Percentiles rank a stretch among this genome's conserved stretches.
Conservation (phyloP, 2,113 vertebrate genomes). For the Dipodomys spectabilis region DNA sequence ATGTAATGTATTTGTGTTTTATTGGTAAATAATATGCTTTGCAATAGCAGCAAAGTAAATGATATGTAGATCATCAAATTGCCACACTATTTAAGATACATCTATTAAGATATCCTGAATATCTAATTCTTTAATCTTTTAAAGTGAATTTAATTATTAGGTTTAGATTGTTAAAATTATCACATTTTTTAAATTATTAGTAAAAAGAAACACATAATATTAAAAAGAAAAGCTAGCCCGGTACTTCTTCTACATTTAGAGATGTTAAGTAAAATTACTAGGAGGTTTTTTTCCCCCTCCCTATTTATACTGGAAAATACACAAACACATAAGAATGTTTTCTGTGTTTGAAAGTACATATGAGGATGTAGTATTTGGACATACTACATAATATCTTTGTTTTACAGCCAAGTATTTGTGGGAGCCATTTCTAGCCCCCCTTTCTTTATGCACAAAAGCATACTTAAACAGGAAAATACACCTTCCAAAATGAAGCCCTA, state of each 20-base stretch:
- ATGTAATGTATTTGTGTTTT: background rate
- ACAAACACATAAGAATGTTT: background rate
- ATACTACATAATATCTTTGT: background rate
- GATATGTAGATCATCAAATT: background rate
- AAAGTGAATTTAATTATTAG: slow-evolving; percentile 75
- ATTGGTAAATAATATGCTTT: background rate
- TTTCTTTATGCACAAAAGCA: background rate
- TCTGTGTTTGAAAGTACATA: slow-evolving; percentile 76
- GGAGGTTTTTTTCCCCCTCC: slow-evolving; percentile 44
- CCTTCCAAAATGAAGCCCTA: slow-evolving; percentile 79
- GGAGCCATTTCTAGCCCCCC: background rate
- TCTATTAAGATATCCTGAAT: background rate
- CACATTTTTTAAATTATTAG: slow-evolving; percentile 78
- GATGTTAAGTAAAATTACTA: slow-evolving; percentile 28
- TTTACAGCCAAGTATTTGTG: background rate
- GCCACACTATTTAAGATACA: background rate
- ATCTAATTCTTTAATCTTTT: background rate
- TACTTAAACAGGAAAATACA: slow-evolving; percentile 63
- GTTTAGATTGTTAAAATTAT: slow-evolving; percentile 74
- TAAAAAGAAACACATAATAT: slow-evolving; percentile 27
- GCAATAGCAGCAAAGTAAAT: background rate
- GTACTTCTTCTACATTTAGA: slow-evolving; percentile 47
- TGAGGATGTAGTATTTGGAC: slow-evolving; percentile 8
- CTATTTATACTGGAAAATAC: slow-evolving; percentile 20
- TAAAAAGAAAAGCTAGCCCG: background rate